Evolutionary conservation across 2,888 invertebrate genomes (phyloP), one percentile per base, ranked within the genome.

Genomic region (Pherbina coryleti): DNA sequence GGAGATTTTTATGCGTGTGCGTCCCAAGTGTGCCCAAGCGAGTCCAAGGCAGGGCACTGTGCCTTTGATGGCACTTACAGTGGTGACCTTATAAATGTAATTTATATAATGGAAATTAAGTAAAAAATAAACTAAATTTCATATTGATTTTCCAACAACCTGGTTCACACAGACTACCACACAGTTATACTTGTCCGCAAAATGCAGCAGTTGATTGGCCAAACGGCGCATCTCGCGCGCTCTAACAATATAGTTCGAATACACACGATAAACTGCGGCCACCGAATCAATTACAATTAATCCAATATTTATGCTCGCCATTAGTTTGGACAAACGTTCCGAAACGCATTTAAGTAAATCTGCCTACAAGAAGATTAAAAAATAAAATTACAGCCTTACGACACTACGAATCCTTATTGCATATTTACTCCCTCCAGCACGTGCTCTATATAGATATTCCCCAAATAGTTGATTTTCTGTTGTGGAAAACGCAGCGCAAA

Each of bases 251-350:
- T 90, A 91, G 82, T 91, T 88, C n/a, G 90, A 89, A 73, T 91
- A 90, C 66, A 91, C 91, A 49, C 94, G 91, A 88, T 93, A 95
- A 49, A 93, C 89, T 1, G 93, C 95, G 11, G 95, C 94, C 79
- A 95, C 93, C 0, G 95, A 95, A 87, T 95, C 95, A 22, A 95
- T 91, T 11, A 95, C 87, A 76, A 95, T 89, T 64, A 95, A 88
- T 5, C 93, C 92, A 80, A 94, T 91, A 76, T 90, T 89, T 14
- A 90, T 87, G 31, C 85, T 87, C 19, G 88, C 84, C 81, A 94
- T 84, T 55, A 95, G 87, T 44, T 89, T 80, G 0, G 92, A 92
- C 55, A 95, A 84, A 81, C 91, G 91, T 74, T 89, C 86, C 5
- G 86, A 85, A 7, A 95, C 84, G 83, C 92, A 93, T 67, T 89